phyloP scores from a whole-genome alignment of 2,888 invertebrate species.

The Drosophila niveifrons region DNA sequence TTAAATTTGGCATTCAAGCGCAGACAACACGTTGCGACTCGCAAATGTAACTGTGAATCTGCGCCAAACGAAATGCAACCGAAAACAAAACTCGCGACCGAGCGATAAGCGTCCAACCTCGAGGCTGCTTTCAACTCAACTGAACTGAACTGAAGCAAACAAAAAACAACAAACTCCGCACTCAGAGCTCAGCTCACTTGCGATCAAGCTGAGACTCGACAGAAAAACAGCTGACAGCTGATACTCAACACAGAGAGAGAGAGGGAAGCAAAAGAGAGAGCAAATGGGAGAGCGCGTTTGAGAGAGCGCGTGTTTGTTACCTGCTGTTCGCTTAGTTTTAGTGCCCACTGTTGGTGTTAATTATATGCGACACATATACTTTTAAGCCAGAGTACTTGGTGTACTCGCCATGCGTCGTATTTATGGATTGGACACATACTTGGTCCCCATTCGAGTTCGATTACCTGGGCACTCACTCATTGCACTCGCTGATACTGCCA shows the following conservation, averaged over 20 bases:
- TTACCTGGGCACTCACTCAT: constrained; percentile 40
- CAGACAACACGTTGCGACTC: constrained; percentile 56
- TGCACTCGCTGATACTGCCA: constrained; percentile 6
- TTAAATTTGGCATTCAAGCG: constrained; percentile 83
- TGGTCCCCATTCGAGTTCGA: constrained; percentile 40
- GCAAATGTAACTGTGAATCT: constrained; percentile 66
- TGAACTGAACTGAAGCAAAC: constrained; percentile 62
- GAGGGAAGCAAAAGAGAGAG: constrained; percentile 15
- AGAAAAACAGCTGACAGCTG: constrained; percentile 46
- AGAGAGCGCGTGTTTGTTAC: constrained; percentile 7
- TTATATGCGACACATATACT: constrained; percentile 24
- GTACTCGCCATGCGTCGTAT: not conserved
- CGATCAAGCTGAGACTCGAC: constrained; percentile 17
- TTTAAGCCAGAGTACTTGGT: constrained; percentile 9
- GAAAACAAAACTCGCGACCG: constrained; percentile 4
- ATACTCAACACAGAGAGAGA: constrained; percentile 3
- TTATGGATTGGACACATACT: constrained; percentile 16
- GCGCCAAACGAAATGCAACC: constrained; percentile 19
- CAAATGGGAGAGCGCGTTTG: not conserved
- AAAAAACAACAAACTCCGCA: constrained; percentile 10
- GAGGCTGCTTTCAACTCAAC: constrained; percentile 60
- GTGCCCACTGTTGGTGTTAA: constrained; percentile 46
- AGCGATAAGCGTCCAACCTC: constrained; percentile 54
- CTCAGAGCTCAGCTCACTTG: constrained; percentile 9
- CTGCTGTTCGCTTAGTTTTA: constrained; percentile 46